A percentile compares a stretch with the other conserved stretches of the same genome.
Conservation (phyloP, 2,113 vertebrate genomes). For the Scomber scombrus region DNA sequence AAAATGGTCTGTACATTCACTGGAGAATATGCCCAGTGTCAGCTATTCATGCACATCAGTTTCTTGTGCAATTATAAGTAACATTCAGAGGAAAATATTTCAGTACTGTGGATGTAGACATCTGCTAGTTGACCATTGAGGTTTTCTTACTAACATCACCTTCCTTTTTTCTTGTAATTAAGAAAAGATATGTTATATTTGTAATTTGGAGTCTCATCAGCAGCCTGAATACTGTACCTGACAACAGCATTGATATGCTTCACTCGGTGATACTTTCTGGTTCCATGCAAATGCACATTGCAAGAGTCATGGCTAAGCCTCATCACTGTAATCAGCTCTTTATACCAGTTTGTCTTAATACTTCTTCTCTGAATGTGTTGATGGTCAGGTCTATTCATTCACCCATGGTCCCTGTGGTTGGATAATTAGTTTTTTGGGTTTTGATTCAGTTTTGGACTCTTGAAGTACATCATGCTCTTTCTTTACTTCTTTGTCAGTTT, state of each 20-base stretch:
- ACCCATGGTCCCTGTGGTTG: not conserved
- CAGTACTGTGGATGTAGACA: not conserved
- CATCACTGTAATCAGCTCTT: constrained; percentile 12
- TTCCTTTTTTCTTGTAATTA: too few relatives aligned
- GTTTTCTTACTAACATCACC: not conserved
- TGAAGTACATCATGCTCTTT: not conserved
- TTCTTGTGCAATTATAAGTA: not conserved
- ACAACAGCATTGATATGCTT: constrained; percentile 6
- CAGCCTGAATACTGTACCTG: not conserved
- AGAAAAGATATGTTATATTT: too few relatives aligned
- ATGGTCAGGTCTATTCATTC: not conserved
- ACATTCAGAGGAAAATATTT: not conserved
- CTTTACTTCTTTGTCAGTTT: not conserved
- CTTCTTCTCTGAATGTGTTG: constrained; percentile 54
- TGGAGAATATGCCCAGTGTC: too few relatives aligned
- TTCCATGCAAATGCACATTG: constrained; percentile 12
- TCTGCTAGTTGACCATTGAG: not conserved
- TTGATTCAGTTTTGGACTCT: not conserved
- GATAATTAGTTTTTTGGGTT: not conserved
- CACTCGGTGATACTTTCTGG: not conserved
- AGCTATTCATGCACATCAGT: not conserved
- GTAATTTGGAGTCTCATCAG: too few relatives aligned
- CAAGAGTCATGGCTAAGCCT: not conserved
- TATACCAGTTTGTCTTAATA: constrained; percentile 60
- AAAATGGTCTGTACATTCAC: too few relatives aligned